These are phyloP conservation scores for Gorsachius goisagi DNA, from an alignment of 2,113 vertebrate species.

Conservation along the genomic window DNA sequence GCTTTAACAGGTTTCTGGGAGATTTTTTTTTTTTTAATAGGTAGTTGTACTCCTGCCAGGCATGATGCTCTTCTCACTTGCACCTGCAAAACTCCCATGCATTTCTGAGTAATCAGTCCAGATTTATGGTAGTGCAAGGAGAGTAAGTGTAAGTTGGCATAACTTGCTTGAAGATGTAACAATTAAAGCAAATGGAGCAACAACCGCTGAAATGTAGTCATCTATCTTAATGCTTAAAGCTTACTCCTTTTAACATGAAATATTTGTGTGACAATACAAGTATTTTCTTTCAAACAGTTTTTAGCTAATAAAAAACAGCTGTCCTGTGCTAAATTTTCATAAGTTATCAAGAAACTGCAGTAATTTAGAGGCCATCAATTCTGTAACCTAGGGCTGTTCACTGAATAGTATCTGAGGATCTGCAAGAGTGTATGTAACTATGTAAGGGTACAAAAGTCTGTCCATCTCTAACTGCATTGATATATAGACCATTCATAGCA, in stretches of 20 bases:
- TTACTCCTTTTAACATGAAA: neutral
- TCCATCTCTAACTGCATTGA: neutral
- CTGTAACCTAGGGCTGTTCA: neutral
- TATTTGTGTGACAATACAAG: neutral
- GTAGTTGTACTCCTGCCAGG: neutral
- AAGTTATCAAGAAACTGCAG: neutral
- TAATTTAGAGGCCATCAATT: neutral
- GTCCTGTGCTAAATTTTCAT: neutral
- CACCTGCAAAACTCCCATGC: neutral
- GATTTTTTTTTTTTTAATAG: neutral
- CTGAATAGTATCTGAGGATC: neutral
- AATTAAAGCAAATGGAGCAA: neutral
- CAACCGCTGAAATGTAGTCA: neutral
- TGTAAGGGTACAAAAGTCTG: neutral
- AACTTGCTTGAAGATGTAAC: neutral
- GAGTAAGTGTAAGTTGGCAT: neutral
- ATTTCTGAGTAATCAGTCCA: neutral
- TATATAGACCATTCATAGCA: neutral
- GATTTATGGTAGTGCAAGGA: neutral
- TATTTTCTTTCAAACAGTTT: neutral
- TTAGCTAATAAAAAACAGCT: neutral
- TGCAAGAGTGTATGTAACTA: neutral
- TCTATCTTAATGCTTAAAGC: neutral
- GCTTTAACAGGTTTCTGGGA: neutral
- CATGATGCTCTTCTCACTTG: neutral